Conservation (phyloP, 2,797 vertebrate species). For the Perodicticus potto region DNA sequence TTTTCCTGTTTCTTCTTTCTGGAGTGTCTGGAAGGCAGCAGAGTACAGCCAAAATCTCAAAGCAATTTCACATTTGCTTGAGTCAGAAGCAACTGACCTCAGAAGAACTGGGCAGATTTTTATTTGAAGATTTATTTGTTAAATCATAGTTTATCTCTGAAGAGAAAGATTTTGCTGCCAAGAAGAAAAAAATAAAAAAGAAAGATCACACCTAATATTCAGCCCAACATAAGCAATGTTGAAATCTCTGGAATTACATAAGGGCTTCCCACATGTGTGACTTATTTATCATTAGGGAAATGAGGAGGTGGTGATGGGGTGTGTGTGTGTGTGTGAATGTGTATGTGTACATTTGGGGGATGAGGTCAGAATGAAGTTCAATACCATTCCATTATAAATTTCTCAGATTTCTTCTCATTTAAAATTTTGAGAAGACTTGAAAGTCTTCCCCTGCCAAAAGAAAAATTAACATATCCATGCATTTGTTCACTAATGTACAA, state of each 20-base stretch:
- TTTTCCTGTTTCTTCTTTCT: constrained; percentile 53
- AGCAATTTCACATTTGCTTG: constrained; percentile 24
- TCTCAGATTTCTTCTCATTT: constrained; percentile 43
- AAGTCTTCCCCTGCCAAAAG: background rate
- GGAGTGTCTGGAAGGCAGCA: constrained; percentile 1
- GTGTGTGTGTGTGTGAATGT: background rate
- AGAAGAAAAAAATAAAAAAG: constrained; percentile 1
- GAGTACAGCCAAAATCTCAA: background rate
- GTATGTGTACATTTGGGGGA: background rate
- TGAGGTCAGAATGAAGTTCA: background rate
- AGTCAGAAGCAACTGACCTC: constrained; percentile 51
- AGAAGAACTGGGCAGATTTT: constrained; percentile 53
- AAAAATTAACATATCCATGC: background rate
- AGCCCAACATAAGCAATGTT: constrained; percentile 51
- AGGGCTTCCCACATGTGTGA: background rate
- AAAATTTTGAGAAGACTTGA: background rate
- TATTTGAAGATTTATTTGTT: constrained; percentile 45
- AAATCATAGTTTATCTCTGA: constrained; percentile 61
- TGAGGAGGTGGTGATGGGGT: background rate
- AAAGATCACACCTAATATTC: constrained; percentile 41
- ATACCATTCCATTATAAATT: constrained; percentile 2
- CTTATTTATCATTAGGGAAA: constrained; percentile 20
- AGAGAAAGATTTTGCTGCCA: constrained; percentile 40
- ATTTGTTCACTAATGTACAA: background rate
- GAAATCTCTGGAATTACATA: constrained; percentile 38